Percentiles rank a stretch among this genome's conserved stretches.
Conservation (phyloP, 2,888 invertebrate genomes). For the Geotrupes spiniger region DNA sequence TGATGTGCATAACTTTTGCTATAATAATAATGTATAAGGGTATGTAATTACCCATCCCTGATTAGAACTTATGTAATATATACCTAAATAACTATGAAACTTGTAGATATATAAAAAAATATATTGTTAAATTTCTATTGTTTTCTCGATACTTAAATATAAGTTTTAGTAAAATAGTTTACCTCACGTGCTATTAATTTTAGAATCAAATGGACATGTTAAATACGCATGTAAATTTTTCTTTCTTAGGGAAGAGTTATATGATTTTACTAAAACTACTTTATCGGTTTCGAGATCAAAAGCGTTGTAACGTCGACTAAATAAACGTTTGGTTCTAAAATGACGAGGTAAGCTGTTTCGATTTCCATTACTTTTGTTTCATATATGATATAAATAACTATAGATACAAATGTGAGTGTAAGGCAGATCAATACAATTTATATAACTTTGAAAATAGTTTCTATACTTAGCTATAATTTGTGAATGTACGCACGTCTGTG, state of each 20-base stretch:
- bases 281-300: background rate
- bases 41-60: constrained; percentile 37
- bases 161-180: constrained; percentile 9
- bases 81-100: constrained; percentile 45
- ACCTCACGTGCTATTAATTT: constrained; percentile 6
- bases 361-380: constrained; percentile 8
- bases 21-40: constrained; percentile 32
- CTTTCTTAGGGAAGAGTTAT: no score
- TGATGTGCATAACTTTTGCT: constrained; percentile 32
- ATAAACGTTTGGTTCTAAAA: constrained; percentile 7
- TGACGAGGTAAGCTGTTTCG: constrained; percentile 6
- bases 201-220: constrained; percentile 11
- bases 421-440: constrained; percentile 39
- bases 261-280: no score
- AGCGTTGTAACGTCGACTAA: background rate
- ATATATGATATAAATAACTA: constrained; percentile 14
- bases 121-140: constrained; percentile 49
- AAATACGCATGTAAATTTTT: background rate
- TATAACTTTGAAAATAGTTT: constrained; percentile 40
- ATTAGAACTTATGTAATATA: constrained; percentile 46
- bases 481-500: constrained; percentile 39
- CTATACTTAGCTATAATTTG: constrained; percentile 42
- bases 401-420: constrained; percentile 33
- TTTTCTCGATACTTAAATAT: constrained; percentile 28
- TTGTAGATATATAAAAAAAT: constrained; percentile 49